Percentiles rank a stretch among this genome's conserved stretches.
These are phyloP conservation scores for Lithophane socia DNA, from an alignment of 2,888 invertebrate species.

Conservation along the genomic window DNA sequence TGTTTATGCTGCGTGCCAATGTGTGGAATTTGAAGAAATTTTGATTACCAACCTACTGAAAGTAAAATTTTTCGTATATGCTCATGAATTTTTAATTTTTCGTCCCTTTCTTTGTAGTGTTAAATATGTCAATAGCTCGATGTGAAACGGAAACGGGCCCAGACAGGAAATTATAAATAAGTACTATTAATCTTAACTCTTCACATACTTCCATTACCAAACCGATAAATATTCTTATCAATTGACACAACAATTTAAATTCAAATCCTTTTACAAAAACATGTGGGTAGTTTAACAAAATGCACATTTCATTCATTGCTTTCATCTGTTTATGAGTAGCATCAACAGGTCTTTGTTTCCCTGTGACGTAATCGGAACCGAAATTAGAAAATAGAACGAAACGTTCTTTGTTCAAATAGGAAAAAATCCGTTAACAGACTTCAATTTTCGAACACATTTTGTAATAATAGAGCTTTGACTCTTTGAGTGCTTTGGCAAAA, in stretches of 20 bases:
- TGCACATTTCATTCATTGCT: slow-evolving; percentile 76
- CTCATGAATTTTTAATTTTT: not conserved
- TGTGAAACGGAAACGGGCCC: slow-evolving; percentile 40
- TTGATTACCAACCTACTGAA: not conserved
- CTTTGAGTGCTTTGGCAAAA: slow-evolving; percentile 50
- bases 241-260: slow-evolving; percentile 60
- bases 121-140: slow-evolving; percentile 39
- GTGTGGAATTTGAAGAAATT: slow-evolving; percentile 5
- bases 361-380: slow-evolving; percentile 81
- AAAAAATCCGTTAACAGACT: slow-evolving; percentile 73
- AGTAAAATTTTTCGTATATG: not conserved
- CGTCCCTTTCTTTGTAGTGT: not conserved
- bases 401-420: slow-evolving; percentile 79
- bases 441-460: slow-evolving; percentile 64
- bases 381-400: slow-evolving; percentile 84
- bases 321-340: slow-evolving; percentile 78
- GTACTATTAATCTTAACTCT: slow-evolving; percentile 48
- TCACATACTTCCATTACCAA: slow-evolving; percentile 47
- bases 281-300: slow-evolving; percentile 68
- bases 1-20: slow-evolving; percentile 25
- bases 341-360: slow-evolving; percentile 80
- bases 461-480: slow-evolving; percentile 61
- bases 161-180: slow-evolving; percentile 52
- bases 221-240: slow-evolving; percentile 57
- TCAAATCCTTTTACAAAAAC: slow-evolving; percentile 69